Base-by-base conservation (phyloP, 2,888 invertebrate species). In the Fragum sueziense region DNA sequence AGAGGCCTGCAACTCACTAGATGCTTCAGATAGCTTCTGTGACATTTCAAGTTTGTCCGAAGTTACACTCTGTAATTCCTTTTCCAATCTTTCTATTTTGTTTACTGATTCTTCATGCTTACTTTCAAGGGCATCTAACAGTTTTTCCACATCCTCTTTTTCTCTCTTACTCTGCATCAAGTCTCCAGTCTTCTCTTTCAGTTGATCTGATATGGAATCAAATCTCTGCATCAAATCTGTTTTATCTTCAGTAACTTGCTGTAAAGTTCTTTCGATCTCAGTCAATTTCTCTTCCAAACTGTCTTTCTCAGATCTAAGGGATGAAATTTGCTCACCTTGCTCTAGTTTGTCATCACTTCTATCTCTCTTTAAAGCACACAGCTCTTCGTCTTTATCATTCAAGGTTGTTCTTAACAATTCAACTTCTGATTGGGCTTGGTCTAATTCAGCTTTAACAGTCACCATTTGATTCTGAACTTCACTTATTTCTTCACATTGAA, bases 1-100 rank as follows among this genome's bases (percentile, higher is more conserved):
- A 31, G 88, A 84, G 29, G 78, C 75, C 47, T 79, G 79, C 1
- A 87, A 54, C 33, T 87, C 81, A 25, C 76, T 52, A 70, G 86
- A 78, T 61, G 77, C 76, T 20, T 83, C 80, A 34, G 54, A 52
- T 20, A 87, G 65, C 47, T 81, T 79, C 20, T 72, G 70, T 37
- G 76, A 72, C 29, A 75, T 59, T 17, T 54, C n/a, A 3, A 41
- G 41, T 41, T 82, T 79, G 33, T 82, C 80, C 22, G 74, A 25
- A 51, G 67, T 70, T 1, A 78, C 34, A 31, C 61, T 62, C 41
- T 65, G 47, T 34, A 84, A 20, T 34, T 80, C 80, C 59, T 31
- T 34, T 65, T 71, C 73, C 1, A 79, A 37, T 22, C 61, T 57
- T 22, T 80, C 79, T 67, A 76, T n/a, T 25, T 29, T 59, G 27